These are phyloP conservation scores for Acanthosepion esculentum DNA, from an alignment of 2,888 invertebrate species.

Conservation along the genomic window DNA sequence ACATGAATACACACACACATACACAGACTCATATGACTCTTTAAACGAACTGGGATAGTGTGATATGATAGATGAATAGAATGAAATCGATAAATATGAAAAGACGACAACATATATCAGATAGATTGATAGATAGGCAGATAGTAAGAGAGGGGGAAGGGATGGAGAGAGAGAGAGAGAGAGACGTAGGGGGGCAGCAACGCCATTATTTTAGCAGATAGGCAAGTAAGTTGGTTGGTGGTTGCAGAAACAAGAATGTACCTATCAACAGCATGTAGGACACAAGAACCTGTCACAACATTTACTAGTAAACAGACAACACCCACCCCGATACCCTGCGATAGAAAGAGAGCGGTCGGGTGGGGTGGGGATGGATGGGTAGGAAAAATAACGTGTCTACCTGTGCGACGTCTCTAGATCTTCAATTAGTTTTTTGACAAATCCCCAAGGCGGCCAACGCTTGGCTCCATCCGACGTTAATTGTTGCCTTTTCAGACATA, in stretches of 20 bases:
- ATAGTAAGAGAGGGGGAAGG: too few species aligned
- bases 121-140: too few species aligned
- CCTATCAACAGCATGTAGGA: neutral
- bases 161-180: neutral
- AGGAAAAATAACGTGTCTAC: neutral
- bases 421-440: neutral
- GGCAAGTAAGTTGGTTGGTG: neutral
- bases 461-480: neutral
- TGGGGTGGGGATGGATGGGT: neutral
- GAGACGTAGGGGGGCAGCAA: rapidly evolving
- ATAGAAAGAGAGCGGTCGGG: neutral
- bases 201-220: neutral
- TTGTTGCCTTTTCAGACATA: neutral
- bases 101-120: too few species aligned
- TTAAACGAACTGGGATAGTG: too few species aligned
- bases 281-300: neutral
- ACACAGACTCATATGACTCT: too few species aligned
- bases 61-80: too few species aligned
- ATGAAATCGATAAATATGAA: too few species aligned
- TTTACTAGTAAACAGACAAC: neutral
- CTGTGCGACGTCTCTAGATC: neutral
- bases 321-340: neutral
- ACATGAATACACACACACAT: too few species aligned
- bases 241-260: neutral
- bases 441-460: neutral